A percentile compares a stretch with the other conserved stretches of the same genome.
These are phyloP conservation scores for Arrhamphus sclerolepis DNA, from an alignment of 2,797 vertebrate species.

Conservation along the genomic window DNA sequence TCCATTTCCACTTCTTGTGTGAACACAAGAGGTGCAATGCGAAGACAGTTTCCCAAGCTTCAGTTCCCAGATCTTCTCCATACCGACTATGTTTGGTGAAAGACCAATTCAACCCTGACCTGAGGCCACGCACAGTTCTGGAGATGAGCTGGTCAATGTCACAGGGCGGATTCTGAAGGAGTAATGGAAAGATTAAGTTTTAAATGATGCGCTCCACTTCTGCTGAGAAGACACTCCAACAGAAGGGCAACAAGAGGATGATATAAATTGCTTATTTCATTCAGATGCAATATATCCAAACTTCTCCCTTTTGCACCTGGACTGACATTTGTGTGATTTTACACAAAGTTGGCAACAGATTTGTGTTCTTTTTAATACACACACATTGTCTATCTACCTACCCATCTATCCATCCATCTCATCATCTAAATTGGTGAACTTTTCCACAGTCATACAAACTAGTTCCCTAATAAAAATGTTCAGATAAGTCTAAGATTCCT, in stretches of 20 bases:
- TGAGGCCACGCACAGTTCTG: constrained; percentile 84
- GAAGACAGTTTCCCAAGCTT: constrained; percentile 88
- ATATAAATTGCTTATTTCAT: too few relatives aligned
- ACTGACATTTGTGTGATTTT: too few relatives aligned
- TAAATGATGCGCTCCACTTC: not conserved
- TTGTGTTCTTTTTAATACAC: too few relatives aligned
- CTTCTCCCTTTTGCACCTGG: too few relatives aligned
- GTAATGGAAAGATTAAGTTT: constrained; percentile 25
- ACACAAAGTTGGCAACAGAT: too few relatives aligned
- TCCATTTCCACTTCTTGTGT: constrained; percentile 92
- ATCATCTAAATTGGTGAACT: too few relatives aligned
- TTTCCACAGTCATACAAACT: too few relatives aligned
- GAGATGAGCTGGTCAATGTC: constrained; percentile 84
- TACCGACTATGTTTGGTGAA: constrained; percentile 82
- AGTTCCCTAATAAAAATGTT: too few relatives aligned
- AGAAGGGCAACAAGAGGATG: not conserved
- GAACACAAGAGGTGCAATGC: constrained; percentile 89
- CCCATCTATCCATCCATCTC: too few relatives aligned
- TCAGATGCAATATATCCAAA: too few relatives aligned
- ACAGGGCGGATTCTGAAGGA: constrained; percentile 82
- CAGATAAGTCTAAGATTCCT: too few relatives aligned
- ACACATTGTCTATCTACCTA: too few relatives aligned
- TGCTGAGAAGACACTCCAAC: constrained; percentile 7
- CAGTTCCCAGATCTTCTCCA: constrained; percentile 86
- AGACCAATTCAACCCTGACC: constrained; percentile 78